Evolutionary conservation across 2,113 vertebrate genomes (phyloP), one percentile per base, ranked within the genome.

Genomic region (Cephalopholis sonnerati): DNA sequence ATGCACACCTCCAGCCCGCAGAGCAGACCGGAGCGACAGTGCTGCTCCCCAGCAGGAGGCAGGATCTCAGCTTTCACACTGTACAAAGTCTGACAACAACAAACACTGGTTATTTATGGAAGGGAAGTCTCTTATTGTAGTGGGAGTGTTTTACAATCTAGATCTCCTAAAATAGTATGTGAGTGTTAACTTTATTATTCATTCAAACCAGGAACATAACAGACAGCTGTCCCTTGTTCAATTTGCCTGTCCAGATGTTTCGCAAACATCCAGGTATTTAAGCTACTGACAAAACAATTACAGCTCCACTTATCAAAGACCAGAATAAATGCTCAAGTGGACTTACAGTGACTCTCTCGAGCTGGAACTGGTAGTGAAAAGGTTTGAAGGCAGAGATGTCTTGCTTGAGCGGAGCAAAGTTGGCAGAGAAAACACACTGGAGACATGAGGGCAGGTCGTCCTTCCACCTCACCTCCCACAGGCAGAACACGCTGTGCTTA

Each of bases 391-490:
- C 89, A 7, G 95, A 17, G 57, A 91, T 87, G 51, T 96, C 95
- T 39, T 89, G 94, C n/a, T 95, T 94, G 69, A 92, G 92, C 0
- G 97, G 97, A 48, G 89, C 95, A 91, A 99, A 99, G 77, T 92
- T 95, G 68, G 98, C 91, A 22, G 97, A 97, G 93, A 99, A 99
- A 61, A 91, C 93, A 83, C 96, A 97, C 84, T 95, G 95, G 82
- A 99, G 95, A 68, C 96, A 93, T 7, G 96, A 83, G 39, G 97
- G 97, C 20, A 96, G 96, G 74, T 96, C 96, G 29, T 87, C 93
- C 18, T 90, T 95, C 98, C 97, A 98, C 87, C 90, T 95, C 89
- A 98, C 78, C 94, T 99, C 98, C 98, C 98, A 99, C 82, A 99
- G 85, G 77, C 97, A 98, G 95, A 97, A 99, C 89, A 97, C 91